phyloP scores from a whole-genome alignment of 2,113 vertebrate species.

The Danionella cerebrum region DNA sequence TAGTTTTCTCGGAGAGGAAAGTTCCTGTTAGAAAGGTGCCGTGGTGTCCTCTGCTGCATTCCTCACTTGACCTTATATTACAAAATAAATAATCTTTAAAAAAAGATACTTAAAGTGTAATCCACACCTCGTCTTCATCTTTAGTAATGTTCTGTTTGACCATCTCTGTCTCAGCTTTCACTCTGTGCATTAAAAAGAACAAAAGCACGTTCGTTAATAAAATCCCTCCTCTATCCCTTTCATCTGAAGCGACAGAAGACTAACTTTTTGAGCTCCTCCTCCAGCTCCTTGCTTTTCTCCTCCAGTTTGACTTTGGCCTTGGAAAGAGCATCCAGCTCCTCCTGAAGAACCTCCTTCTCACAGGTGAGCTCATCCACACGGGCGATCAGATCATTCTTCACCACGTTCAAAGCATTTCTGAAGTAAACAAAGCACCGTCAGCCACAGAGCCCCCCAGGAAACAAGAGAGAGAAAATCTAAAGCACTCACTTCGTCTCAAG shows the following conservation, averaged over 20 bases:
- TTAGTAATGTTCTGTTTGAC: slow-evolving; percentile 74
- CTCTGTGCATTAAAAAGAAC: slow-evolving; percentile 55
- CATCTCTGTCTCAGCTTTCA: slow-evolving; percentile 78
- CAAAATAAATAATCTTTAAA: too few relatives aligned
- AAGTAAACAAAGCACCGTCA: background rate
- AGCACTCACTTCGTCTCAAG: slow-evolving; percentile 87
- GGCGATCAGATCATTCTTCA: slow-evolving; percentile 96
- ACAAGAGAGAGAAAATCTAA: background rate
- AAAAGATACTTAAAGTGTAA: background rate
- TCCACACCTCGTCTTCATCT: slow-evolving; percentile 90
- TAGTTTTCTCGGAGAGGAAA: too few relatives aligned
- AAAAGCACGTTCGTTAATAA: background rate
- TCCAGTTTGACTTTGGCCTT: slow-evolving; percentile 86
- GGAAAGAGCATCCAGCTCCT: slow-evolving; percentile 80
- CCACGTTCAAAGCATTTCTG: slow-evolving; percentile 96
- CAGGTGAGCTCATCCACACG: slow-evolving; percentile 90
- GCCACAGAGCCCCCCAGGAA: background rate
- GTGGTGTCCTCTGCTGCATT: too few relatives aligned
- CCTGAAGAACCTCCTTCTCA: slow-evolving; percentile 88
- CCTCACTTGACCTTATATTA: too few relatives aligned
- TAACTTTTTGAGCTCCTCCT: slow-evolving; percentile 90
- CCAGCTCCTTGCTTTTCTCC: slow-evolving; percentile 79
- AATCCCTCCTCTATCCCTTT: background rate
- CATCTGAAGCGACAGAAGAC: slow-evolving; percentile 15
- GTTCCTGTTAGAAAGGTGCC: too few relatives aligned